phyloP scores from a whole-genome alignment of 2,888 invertebrate genomes.

The Amphiduros pacificus region DNA sequence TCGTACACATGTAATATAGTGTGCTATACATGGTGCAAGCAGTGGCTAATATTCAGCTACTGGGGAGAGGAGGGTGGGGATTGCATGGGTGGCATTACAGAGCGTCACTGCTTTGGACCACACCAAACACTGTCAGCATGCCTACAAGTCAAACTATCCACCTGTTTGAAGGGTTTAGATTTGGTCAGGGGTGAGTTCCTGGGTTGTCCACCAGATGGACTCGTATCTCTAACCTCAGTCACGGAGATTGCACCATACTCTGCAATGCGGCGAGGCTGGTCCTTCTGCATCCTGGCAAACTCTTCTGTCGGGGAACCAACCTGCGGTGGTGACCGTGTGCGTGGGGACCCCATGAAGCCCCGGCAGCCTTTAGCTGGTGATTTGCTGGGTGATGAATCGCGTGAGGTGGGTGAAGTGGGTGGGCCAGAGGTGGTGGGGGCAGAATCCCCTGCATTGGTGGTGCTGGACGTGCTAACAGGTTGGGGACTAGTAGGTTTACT shows the following conservation, averaged over 20 bases:
- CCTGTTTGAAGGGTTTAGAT: slow-evolving; percentile 20
- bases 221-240: slow-evolving; percentile 7
- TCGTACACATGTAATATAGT: too few relatives aligned
- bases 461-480: background rate
- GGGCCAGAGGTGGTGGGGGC: background rate
- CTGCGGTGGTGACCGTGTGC: background rate
- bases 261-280: slow-evolving; percentile 30
- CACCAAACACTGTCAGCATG: slow-evolving; percentile 1
- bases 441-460: too few relatives aligned
- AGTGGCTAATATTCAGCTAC: too few relatives aligned
- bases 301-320: slow-evolving; percentile 20
- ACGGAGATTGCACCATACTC: slow-evolving; percentile 27
- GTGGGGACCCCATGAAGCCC: background rate
- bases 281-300: slow-evolving; percentile 14
- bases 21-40: too few relatives aligned
- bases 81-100: too few relatives aligned
- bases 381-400: background rate
- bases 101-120: background rate
- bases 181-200: slow-evolving; percentile 10
- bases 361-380: slow-evolving; percentile 5
- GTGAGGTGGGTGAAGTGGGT: background rate
- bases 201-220: slow-evolving; percentile 3
- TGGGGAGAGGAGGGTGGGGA: too few relatives aligned
- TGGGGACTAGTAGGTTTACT: background rate
- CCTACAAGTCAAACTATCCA: slow-evolving; percentile 13